A percentile compares a stretch with the other conserved stretches of the same genome.
phyloP scores from a whole-genome alignment of 2,888 invertebrate genomes.

The Hirtodrosophila histrioides region DNA sequence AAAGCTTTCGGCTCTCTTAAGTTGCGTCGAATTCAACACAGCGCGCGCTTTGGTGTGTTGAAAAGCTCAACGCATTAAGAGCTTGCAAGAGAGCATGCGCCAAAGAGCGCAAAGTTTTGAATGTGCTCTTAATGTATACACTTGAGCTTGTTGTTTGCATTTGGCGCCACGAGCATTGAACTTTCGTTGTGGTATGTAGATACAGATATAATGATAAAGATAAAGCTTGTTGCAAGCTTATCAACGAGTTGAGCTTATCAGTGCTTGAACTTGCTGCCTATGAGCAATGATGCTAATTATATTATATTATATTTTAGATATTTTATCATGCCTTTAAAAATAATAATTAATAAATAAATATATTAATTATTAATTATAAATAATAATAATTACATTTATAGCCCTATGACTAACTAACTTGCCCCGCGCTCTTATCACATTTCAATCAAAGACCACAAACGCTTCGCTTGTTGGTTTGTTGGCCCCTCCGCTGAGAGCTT shows the following conservation, averaged over 20 bases:
- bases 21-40: slow-evolving; percentile 52
- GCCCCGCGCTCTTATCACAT: slow-evolving; percentile 25
- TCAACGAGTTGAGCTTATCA: slow-evolving; percentile 58
- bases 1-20: slow-evolving; percentile 49
- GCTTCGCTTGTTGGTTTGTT: slow-evolving; percentile 28
- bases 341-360: no score
- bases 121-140: slow-evolving; percentile 3
- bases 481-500: slow-evolving; percentile 38
- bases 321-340: background rate
- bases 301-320: background rate
- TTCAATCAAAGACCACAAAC: slow-evolving; percentile 5
- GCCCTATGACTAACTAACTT: slow-evolving; percentile 18
- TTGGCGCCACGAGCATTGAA: slow-evolving; percentile 65
- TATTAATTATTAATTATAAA: no score
- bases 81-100: slow-evolving; percentile 4
- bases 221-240: slow-evolving; percentile 43
- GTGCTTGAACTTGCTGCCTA: slow-evolving; percentile 54
- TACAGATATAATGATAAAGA: slow-evolving; percentile 26
- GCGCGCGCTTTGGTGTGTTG: slow-evolving; percentile 56
- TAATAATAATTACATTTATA: background rate
- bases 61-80: slow-evolving; percentile 51
- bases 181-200: slow-evolving; percentile 38
- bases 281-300: background rate
- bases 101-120: slow-evolving; percentile 3
- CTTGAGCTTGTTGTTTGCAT: slow-evolving; percentile 18